Evolutionary conservation across 2,888 invertebrate species (phyloP).

Genomic region (Eueremaeus valkanovi): DNA sequence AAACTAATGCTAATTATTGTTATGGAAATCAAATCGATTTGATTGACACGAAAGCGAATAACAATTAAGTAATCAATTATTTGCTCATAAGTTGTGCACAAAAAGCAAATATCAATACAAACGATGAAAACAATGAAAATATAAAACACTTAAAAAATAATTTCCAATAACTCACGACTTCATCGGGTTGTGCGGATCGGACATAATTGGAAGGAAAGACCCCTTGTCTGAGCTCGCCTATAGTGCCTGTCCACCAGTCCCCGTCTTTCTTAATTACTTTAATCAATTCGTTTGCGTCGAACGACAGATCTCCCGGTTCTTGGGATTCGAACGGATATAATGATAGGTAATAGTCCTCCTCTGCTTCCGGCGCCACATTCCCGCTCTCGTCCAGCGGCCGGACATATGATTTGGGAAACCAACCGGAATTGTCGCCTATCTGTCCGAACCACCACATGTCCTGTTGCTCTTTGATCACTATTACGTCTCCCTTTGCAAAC

Average conservation of each 20-base stretch:
- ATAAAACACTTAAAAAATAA: background rate
- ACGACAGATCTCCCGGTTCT: constrained; percentile 85
- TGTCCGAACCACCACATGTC: constrained; percentile 65
- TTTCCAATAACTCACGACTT: constrained; percentile 45
- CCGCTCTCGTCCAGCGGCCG: constrained; percentile 49
- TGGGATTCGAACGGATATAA: constrained; percentile 82
- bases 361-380: background rate
- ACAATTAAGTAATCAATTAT: background rate
- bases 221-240: constrained; percentile 69
- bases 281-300: constrained; percentile 78
- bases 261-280: constrained; percentile 83
- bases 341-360: constrained; percentile 72
- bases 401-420: constrained; percentile 63
- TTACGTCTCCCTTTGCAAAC: constrained; percentile 61
- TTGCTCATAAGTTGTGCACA: background rate
- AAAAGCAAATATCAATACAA: background rate
- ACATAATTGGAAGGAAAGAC: constrained; percentile 98
- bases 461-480: constrained; percentile 61
- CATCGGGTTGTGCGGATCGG: constrained; percentile 51
- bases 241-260: constrained; percentile 97
- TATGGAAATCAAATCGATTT: too few species aligned
- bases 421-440: constrained; percentile 57
- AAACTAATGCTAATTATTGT: background rate
- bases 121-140: background rate
- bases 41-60: background rate